Evolutionary conservation across 2,797 vertebrate species (phyloP).

Genomic region (Aphelocoma californica): DNA sequence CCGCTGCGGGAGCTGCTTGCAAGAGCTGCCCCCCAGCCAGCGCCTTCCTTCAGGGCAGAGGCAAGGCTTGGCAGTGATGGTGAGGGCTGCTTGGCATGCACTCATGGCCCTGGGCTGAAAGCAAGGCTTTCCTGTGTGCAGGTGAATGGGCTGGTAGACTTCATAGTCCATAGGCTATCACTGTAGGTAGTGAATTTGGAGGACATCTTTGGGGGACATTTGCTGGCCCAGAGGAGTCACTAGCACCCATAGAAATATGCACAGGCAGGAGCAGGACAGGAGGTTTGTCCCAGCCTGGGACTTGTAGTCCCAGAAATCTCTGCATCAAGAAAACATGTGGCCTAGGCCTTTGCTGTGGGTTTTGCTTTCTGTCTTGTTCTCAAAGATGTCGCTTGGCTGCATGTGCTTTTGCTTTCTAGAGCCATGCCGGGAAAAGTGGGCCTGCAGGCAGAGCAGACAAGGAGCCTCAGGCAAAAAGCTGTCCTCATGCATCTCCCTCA

Average conservation of each 20-base stretch:
- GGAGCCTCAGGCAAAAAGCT: not conserved
- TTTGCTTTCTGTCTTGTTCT: not conserved
- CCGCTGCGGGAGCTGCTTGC: not conserved
- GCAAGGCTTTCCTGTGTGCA: not conserved
- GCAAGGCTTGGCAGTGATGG: no score
- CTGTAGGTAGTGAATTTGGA: not conserved
- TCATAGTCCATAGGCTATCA: not conserved
- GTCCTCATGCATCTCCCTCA: not conserved
- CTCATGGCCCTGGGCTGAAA: not conserved
- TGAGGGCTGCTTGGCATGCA: not conserved
- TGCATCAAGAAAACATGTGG: not conserved
- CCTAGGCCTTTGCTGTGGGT: not conserved
- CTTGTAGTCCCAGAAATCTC: no score
- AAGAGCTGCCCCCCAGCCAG: no score
- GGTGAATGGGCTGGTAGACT: not conserved
- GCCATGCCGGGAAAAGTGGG: no score
- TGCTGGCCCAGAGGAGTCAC: not conserved
- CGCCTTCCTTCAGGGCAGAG: not conserved
- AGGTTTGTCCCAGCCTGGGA: not conserved
- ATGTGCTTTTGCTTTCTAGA: not conserved
- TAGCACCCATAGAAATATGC: not conserved
- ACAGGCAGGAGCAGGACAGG: no score
- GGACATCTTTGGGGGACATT: not conserved
- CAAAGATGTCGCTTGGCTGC: rapidly evolving
- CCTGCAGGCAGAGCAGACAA: not conserved